phyloP scores from a whole-genome alignment of 2,113 vertebrate genomes.

The Marmota monax region DNA sequence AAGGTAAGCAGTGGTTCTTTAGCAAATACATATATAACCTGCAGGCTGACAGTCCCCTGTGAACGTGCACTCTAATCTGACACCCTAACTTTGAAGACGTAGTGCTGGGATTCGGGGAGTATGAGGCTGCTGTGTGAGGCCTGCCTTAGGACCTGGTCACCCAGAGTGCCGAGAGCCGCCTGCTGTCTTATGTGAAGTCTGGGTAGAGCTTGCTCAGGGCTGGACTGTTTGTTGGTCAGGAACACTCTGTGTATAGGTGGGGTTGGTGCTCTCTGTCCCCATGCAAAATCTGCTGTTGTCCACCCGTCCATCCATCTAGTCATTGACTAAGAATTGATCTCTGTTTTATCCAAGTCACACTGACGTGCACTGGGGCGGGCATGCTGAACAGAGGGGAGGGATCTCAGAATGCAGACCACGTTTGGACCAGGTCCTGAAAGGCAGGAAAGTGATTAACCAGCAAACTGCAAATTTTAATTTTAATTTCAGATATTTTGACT shows the following conservation, averaged over 20 bases:
- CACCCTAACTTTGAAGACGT: neutral
- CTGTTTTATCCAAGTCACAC: neutral
- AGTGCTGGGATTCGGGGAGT: neutral
- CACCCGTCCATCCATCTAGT: rapidly evolving
- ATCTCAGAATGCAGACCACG: neutral
- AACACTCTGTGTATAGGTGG: too few relatives aligned
- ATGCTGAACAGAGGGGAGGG: neutral
- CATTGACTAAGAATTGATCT: too few relatives aligned
- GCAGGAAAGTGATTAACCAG: rapidly evolving
- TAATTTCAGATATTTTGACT: neutral
- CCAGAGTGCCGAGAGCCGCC: neutral
- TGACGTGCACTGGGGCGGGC: too few relatives aligned
- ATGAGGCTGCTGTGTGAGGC: neutral
- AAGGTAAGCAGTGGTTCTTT: neutral
- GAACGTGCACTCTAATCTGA: neutral
- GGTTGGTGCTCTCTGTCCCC: too few relatives aligned
- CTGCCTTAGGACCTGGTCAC: neutral
- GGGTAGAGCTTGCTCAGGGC: too few relatives aligned
- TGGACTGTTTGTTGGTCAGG: neutral
- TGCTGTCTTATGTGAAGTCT: neutral
- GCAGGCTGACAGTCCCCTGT: neutral
- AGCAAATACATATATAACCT: neutral
- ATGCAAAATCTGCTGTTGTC: neutral
- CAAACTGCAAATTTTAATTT: neutral
- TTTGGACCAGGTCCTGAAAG: neutral